Evolutionary conservation across 37 sponge, comb jelly and placozoan species (phyloP).

Genomic region (Ephydatia muelleri): DNA sequence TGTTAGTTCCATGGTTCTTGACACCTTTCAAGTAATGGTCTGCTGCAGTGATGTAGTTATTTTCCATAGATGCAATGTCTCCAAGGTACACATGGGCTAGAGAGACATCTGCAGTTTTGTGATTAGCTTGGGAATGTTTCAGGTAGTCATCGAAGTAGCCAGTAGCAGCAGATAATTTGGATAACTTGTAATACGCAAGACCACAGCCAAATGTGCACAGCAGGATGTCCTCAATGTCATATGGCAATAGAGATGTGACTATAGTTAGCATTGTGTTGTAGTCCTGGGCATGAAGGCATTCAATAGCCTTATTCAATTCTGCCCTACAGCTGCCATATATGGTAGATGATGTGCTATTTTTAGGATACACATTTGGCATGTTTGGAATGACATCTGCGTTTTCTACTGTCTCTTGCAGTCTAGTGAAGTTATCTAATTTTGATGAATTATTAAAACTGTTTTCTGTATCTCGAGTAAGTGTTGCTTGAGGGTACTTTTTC

Average conservation of each 20-base stretch:
- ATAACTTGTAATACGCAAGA: not conserved
- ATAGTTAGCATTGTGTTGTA: not conserved
- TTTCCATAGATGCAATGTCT: constrained; percentile 29
- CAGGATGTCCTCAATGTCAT: not conserved
- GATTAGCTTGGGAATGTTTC: not conserved
- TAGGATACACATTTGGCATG: not conserved
- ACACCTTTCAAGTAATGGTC: constrained; percentile 28
- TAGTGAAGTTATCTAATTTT: too few relatives aligned
- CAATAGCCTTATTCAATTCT: not conserved
- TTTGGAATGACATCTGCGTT: too few relatives aligned
- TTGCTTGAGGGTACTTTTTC: too few relatives aligned
- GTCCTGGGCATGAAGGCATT: not conserved
- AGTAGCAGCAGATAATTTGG: not conserved
- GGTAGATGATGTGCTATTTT: not conserved
- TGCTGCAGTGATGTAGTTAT: constrained; percentile 24
- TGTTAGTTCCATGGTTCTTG: constrained; percentile 5
- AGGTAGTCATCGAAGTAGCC: not conserved
- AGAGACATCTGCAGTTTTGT: constrained; percentile 30
- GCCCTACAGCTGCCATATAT: not conserved
- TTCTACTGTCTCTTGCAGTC: too few relatives aligned
- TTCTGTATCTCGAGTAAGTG: too few relatives aligned
- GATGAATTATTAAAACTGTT: too few relatives aligned
- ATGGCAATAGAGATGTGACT: not conserved
- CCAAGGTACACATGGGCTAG: constrained; percentile 58
- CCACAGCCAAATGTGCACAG: not conserved